Conservation (phyloP, 2,888 invertebrate species). For the Zhuqinia jingwanae region DNA sequence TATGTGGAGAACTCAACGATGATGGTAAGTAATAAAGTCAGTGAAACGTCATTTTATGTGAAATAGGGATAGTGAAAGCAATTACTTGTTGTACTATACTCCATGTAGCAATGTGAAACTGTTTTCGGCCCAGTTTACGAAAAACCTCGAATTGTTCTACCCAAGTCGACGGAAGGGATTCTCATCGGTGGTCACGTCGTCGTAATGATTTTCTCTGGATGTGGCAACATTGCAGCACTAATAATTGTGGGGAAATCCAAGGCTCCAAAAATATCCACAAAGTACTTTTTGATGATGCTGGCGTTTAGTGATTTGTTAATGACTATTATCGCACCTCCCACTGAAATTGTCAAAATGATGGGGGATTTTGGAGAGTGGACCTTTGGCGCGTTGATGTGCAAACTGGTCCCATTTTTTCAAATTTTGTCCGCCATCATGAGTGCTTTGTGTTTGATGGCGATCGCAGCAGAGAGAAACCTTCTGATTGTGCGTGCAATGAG, state of each 20-base stretch:
- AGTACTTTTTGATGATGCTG: conserved; percentile 68
- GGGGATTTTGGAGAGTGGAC: conserved; percentile 58
- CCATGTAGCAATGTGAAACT: neutral
- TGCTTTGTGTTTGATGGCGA: conserved; percentile 71
- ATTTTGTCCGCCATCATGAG: conserved; percentile 68
- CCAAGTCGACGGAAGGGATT: conserved; percentile 70
- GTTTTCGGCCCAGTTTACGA: neutral
- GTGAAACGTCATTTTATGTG: no score
- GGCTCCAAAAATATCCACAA: conserved; percentile 72
- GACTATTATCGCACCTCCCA: conserved; percentile 59
- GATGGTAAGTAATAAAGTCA: no score
- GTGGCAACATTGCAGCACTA: conserved; percentile 77
- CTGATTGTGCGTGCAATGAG: conserved; percentile 70
- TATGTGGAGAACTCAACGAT: no score
- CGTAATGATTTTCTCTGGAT: conserved; percentile 75
- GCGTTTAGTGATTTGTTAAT: conserved; percentile 71
- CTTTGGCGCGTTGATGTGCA: conserved; percentile 73
- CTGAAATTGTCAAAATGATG: conserved; percentile 48
- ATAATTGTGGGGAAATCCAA: conserved; percentile 73
- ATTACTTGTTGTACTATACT: no score
- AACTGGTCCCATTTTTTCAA: conserved; percentile 71
- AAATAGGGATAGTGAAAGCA: no score
- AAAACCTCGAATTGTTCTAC: neutral
- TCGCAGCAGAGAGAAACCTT: conserved; percentile 74
- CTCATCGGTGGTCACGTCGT: conserved; percentile 76